These are phyloP conservation scores for Pyrocephalus nanus DNA, from an alignment of 2,797 vertebrate species.

Conservation along the genomic window DNA sequence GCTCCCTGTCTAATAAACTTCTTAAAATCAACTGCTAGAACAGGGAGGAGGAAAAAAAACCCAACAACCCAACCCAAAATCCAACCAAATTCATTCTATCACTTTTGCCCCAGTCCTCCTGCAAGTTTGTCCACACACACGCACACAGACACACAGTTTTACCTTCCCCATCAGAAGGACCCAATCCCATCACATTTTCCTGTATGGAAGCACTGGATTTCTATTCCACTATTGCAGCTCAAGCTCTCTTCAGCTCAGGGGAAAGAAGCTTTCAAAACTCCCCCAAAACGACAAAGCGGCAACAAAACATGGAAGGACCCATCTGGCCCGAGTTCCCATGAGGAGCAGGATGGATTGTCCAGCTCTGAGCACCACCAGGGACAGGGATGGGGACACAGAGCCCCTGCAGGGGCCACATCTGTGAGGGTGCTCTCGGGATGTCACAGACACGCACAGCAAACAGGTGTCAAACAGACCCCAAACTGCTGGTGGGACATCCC, in stretches of 20 bases:
- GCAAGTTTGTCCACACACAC: neutral
- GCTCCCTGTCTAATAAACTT: neutral
- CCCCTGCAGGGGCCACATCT: neutral
- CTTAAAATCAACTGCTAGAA: neutral
- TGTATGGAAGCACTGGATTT: neutral
- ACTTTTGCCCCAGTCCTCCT: neutral
- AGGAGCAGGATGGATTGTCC: neutral
- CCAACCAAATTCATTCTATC: neutral
- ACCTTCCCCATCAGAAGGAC: neutral
- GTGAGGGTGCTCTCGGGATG: fast-evolving
- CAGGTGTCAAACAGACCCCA: fast-evolving
- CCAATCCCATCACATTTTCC: neutral
- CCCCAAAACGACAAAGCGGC: neutral
- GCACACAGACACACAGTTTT: neutral
- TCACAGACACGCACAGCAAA: neutral
- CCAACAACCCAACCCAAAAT: neutral
- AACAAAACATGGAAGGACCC: neutral
- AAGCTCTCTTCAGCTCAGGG: neutral
- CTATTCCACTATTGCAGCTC: neutral
- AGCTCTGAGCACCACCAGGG: neutral
- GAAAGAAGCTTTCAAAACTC: neutral
- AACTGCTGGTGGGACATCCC: neutral
- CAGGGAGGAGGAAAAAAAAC: neutral
- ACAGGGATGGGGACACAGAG: fast-evolving
- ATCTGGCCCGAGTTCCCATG: neutral